phyloP scores from a whole-genome alignment of 1,140 invertebrate genomes.

The Trypoxylus dichotomus region DNA sequence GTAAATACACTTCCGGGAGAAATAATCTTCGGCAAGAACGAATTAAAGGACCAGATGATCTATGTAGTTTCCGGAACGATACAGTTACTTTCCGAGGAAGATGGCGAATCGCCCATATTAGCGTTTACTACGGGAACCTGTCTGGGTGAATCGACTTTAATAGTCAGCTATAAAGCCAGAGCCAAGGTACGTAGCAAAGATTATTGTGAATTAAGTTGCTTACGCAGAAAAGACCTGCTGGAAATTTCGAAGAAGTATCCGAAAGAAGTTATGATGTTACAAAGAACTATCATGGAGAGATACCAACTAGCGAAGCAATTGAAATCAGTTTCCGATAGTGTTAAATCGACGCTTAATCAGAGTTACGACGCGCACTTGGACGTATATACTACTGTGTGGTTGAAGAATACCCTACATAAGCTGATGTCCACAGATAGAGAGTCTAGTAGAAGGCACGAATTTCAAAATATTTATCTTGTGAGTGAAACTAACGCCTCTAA shows the following conservation, averaged over 20 bases:
- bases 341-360: not conserved
- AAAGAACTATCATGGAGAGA: not conserved
- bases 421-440: slow-evolving; percentile 28
- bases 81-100: slow-evolving; percentile 54
- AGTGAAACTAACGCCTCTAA: not conserved
- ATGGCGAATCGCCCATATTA: slow-evolving; percentile 21
- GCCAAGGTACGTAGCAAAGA: slow-evolving; percentile 17
- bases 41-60: slow-evolving; percentile 56
- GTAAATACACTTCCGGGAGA: slow-evolving; percentile 56
- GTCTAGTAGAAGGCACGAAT: not conserved
- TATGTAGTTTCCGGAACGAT: slow-evolving; percentile 55
- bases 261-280: not conserved
- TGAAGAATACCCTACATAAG: slow-evolving; percentile 25
- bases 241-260: slow-evolving; percentile 4
- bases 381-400: slow-evolving; percentile 5
- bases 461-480: slow-evolving; percentile 21
- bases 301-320: not conserved
- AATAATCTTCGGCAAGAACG: slow-evolving; percentile 53
- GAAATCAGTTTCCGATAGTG: not conserved
- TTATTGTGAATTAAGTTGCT: slow-evolving; percentile 28
- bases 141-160: slow-evolving; percentile 1
- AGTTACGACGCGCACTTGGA: not conserved
- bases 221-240: slow-evolving; percentile 7
- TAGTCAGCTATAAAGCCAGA: not conserved
- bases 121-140: slow-evolving; percentile 19